Conservation (phyloP, 2,797 vertebrate species). For the Nasua narica region DNA sequence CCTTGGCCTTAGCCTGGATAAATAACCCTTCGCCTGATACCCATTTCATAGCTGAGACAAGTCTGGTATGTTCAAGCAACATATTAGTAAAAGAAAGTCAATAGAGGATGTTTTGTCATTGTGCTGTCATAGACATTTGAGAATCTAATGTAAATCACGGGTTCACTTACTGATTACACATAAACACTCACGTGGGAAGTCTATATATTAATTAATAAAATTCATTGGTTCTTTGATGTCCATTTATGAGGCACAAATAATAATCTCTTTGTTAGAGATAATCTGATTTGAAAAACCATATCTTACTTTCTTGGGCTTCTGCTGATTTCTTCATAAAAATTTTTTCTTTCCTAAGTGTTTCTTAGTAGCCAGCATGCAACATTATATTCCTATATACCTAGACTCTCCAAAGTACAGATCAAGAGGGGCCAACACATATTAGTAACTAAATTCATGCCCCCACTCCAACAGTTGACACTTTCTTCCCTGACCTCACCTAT, state of each 20-base stretch:
- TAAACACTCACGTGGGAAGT: not conserved
- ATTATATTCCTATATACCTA: not conserved
- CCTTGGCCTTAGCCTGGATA: not conserved
- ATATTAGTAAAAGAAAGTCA: not conserved
- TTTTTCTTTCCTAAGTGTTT: not conserved
- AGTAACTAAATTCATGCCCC: not conserved
- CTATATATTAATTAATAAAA: constrained; percentile 7
- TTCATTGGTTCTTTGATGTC: not conserved
- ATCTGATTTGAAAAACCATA: not conserved
- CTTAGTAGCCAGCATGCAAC: not conserved
- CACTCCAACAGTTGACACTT: not conserved
- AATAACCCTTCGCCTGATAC: not conserved
- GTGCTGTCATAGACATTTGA: not conserved
- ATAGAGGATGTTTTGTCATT: not conserved
- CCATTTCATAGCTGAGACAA: not conserved
- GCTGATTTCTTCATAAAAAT: not conserved
- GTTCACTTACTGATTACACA: not conserved
- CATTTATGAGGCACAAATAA: not conserved
- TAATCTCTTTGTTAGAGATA: not conserved
- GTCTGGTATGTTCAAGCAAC: not conserved
- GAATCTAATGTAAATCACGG: not conserved
- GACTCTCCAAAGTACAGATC: not conserved
- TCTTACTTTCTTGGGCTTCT: not conserved
- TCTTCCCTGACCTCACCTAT: not conserved
- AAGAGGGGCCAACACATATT: not conserved